phyloP scores from a whole-genome alignment of 2,113 vertebrate species.

The Limanda limanda region DNA sequence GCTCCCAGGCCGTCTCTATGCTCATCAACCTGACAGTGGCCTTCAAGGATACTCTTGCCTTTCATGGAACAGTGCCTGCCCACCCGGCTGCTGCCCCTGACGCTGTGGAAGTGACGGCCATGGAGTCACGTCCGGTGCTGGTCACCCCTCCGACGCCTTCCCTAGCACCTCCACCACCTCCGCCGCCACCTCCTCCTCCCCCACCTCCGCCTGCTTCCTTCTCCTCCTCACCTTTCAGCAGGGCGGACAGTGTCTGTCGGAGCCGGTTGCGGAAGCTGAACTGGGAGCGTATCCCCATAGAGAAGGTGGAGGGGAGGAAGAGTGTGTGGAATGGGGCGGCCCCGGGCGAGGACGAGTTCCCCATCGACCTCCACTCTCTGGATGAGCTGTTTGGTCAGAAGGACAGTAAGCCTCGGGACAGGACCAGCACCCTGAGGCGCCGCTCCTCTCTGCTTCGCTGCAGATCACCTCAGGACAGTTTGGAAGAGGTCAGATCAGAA shows the following conservation, averaged over 20 bases:
- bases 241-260: conserved; percentile 60
- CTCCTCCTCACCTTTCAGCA: conserved; percentile 57
- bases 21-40: conserved; percentile 76
- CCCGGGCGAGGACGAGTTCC: conserved; percentile 77
- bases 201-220: conserved; percentile 38
- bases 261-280: conserved; percentile 84
- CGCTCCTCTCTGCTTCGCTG: conserved; percentile 60
- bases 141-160: conserved; percentile 49
- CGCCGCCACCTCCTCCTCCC: conserved; percentile 64
- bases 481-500: conserved; percentile 73
- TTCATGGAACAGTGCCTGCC: conserved; percentile 76
- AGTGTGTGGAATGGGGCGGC: conserved; percentile 81
- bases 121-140: conserved; percentile 65
- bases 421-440: conserved; percentile 61
- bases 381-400: conserved; percentile 85
- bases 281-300: conserved; percentile 86
- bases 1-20: conserved; percentile 66
- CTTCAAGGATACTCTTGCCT: conserved; percentile 73
- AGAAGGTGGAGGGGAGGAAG: conserved; percentile 83
- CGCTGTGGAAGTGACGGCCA: conserved; percentile 74
- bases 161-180: conserved; percentile 48
- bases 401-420: conserved; percentile 69
- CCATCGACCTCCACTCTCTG: conserved; percentile 82
- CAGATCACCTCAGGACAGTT: conserved; percentile 73
- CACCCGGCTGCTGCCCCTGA: conserved; percentile 28